Base-by-base conservation (phyloP, 2,113 vertebrate genomes). In the Rhodinocichla rosea region DNA sequence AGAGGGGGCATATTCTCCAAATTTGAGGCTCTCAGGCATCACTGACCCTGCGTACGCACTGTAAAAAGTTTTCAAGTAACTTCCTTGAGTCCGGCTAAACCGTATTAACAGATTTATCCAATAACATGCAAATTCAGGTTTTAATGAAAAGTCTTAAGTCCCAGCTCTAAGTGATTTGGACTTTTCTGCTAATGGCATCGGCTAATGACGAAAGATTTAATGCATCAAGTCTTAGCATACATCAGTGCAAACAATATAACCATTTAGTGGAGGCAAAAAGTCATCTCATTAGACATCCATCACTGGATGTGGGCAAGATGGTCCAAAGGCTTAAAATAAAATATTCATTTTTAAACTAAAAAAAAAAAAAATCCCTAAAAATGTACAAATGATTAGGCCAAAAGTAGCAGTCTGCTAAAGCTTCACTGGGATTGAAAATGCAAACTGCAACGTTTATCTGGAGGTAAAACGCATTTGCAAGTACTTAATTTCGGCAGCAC, bases 151-250 rank as follows among this genome's bases (percentile, higher is more conserved):
- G 82, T 55, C 87, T 96, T 95, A 97, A 96, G 91, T 90, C 95
- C 89, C 65, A 67, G 81, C 90, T 96, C 87, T 94, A 83, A 92
- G 89, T 89, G 81, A 95, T 94, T 94, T 96, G 93, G 93, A 94
- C 90, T 97, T 95, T 93, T 89, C 91, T 89, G 92, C 91, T 96
- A 95, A 97, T 95, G 93, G 93, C 91, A 95, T 94, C 93, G 84
- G 90, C 94, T 97, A 96, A 97, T 97, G 93, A 96, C 96, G 92
- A 82, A 95, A 94, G 95, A 96, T 96, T 96, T 97, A 96, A 96
- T 50, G 92, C 94, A 97, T 83, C 92, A 92, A 93, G 94, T 97
- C 96, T 97, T 97, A 93, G 22, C 85, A 91, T 45, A 83, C 73
- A 96, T 94, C 93, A 95, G 75, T 44, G 90, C 78, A 90, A 94